These are phyloP conservation scores for Syngnathus scovelli DNA, from an alignment of 2,113 vertebrate species.

Conservation along the genomic window DNA sequence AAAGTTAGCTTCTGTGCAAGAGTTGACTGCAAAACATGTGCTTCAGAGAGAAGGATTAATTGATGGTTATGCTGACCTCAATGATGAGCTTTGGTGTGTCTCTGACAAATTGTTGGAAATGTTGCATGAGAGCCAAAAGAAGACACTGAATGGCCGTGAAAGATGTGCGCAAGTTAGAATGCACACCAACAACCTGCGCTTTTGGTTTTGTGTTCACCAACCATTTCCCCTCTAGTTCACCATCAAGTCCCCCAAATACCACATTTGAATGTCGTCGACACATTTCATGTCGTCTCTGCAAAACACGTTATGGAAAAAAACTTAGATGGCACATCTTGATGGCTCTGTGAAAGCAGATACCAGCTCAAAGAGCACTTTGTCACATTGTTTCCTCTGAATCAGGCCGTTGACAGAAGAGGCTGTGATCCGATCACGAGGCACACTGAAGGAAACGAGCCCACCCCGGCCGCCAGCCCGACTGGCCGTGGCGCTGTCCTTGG, in stretches of 20 bases:
- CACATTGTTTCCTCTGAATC: background rate
- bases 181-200: background rate
- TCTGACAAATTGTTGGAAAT: background rate
- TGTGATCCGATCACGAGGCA: background rate
- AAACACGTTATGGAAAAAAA: background rate
- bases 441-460: constrained; percentile 37
- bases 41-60: too few species aligned
- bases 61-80: background rate
- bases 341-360: background rate
- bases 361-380: too few species aligned
- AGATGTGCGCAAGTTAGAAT: constrained; percentile 40
- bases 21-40: background rate
- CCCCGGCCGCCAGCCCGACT: constrained; percentile 40
- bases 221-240: too few species aligned
- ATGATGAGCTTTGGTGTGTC: background rate
- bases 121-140: constrained; percentile 10
- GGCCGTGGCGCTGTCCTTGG: constrained; percentile 55
- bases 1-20: too few species aligned
- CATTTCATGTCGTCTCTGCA: background rate
- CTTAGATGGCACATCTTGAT: background rate
- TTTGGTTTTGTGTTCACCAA: background rate
- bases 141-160: constrained; percentile 1
- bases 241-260: too few species aligned
- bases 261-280: background rate
- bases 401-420: too few species aligned